Base-by-base conservation (phyloP, 2,888 invertebrate species). In the Erynnis tages region DNA sequence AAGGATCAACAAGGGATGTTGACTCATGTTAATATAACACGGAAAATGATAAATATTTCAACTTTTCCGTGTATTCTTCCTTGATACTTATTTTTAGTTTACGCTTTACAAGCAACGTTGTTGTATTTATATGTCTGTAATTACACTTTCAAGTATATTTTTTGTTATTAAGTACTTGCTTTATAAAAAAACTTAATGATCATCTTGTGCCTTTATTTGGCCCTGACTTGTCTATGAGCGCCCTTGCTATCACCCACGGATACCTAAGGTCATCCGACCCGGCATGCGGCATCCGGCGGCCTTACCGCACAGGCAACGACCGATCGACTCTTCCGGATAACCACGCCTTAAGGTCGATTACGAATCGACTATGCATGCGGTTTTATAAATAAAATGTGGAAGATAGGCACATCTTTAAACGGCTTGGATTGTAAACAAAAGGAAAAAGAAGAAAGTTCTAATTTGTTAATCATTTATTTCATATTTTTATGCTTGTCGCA, bases 181-280 rank as follows among this genome's bases (percentile, higher is more conserved):
- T 40, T 6, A 21, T 30, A 35, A 34, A n/a, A n/a, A 38, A 40
- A 30, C 30, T 40, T 38, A 40, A 47, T 40, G 23, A 48, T 40
- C 7, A 30, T 48, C 14, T 23, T 46, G 25, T 35, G 40, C 32
- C n/a, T 16, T 35, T 41, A 13, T 25, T 40, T 56, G 63, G 49
- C 65, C 65, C 47, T 66, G 67, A 63, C 62, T 65, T 56, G 57
- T 59, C 54, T 56, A 52, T 60, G 50, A 37, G 21, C 59, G 67
- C 63, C 70, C 69, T 70, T 67, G 68, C 66, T 65, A 62, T 67
- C 65, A 62, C 66, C 60, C 53, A 55, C 56, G 57, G 59, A 61
- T 53, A 50, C 37, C 50, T 54, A 59, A 65, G 65, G 65, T 55
- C 43, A 21, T 21, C 46, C 27, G 60, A 56, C 49, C 62, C 54